phyloP scores from a whole-genome alignment of 2,888 invertebrate genomes.

The Kuschelorhynchus macadamiae region DNA sequence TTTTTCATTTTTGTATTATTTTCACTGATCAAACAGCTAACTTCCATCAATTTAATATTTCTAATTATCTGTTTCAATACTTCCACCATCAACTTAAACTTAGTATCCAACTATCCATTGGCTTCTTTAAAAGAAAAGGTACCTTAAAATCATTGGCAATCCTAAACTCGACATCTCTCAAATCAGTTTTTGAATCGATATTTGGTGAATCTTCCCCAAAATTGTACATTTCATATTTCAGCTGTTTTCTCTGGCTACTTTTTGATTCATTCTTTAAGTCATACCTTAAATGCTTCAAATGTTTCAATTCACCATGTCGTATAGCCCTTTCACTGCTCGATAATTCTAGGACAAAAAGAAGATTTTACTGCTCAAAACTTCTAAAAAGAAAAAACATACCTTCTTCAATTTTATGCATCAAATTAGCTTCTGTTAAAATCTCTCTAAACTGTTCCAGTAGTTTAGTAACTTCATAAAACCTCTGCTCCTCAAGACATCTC shows the following conservation, averaged over 20 bases:
- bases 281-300: constrained; percentile 80
- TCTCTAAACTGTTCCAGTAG: constrained; percentile 90
- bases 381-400: constrained; percentile 15
- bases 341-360: constrained; percentile 64
- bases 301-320: constrained; percentile 90
- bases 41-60: no score
- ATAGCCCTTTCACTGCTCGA: constrained; percentile 84
- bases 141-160: constrained; percentile 77
- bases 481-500: constrained; percentile 94
- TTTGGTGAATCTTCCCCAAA: constrained; percentile 76
- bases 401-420: constrained; percentile 60
- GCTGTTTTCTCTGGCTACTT: constrained; percentile 79
- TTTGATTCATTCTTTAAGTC: constrained; percentile 72
- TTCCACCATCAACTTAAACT: no score
- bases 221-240: constrained; percentile 79
- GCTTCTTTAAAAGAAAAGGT: no score
- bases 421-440: constrained; percentile 76
- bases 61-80: no score
- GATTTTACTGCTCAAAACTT: neutral
- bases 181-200: constrained; percentile 66
- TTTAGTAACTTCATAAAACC: constrained; percentile 97
- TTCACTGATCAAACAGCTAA: no score
- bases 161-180: constrained; percentile 75
- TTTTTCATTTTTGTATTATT: no score
- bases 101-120: no score